A percentile compares a stretch with the other conserved stretches of the same genome.
Evolutionary conservation across 2,888 invertebrate genomes (phyloP).

Genomic region (Odontocerum albicorne): DNA sequence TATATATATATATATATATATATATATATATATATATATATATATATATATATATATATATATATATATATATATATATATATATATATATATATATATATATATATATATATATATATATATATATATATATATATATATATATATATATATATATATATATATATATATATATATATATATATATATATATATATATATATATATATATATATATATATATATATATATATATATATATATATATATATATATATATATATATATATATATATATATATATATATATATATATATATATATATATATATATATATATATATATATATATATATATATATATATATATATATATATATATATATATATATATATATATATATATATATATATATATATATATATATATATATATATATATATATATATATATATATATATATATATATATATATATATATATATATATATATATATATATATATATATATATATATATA

Average conservation of each 20-base stretch:
- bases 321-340: background rate
- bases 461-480: background rate
- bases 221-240: background rate
- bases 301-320: background rate
- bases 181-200: background rate
- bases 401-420: background rate
- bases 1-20: background rate
- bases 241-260: background rate
- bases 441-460: background rate
- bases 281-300: background rate
- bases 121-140: background rate
- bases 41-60: background rate
- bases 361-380: background rate
- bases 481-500: background rate
- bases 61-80: background rate
- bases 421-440: background rate
- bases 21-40: background rate
- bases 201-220: background rate
- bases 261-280: background rate
- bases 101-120: background rate
- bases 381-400: background rate
- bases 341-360: background rate
- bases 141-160: background rate
- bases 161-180: background rate
- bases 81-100: background rate